Evolutionary conservation across 2,888 invertebrate genomes (phyloP).

Genomic region (Chydorus sphaericus): DNA sequence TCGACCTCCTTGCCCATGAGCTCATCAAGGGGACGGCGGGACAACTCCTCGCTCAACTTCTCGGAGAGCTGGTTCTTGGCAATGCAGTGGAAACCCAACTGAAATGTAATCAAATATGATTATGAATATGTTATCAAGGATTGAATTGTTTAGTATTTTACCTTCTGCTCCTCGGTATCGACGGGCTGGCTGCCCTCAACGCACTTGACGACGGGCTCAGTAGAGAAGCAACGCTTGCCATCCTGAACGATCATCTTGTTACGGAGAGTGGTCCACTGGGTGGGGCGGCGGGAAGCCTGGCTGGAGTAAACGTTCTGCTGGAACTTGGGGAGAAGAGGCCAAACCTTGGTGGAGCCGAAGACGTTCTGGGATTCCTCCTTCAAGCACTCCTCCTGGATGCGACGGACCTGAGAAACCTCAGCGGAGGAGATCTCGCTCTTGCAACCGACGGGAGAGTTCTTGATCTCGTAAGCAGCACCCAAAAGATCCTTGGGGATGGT

Average conservation of each 20-base stretch:
- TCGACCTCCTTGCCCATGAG: slow-evolving; percentile 8
- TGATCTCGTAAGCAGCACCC: slow-evolving; percentile 13
- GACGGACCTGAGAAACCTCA: slow-evolving; percentile 2
- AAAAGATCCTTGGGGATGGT: slow-evolving; percentile 11
- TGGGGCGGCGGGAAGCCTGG: background rate
- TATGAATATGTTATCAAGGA: background rate
- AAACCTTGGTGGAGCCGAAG: background rate
- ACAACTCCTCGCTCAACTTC: slow-evolving; percentile 8
- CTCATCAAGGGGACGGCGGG: slow-evolving; percentile 11
- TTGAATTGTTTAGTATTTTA: background rate
- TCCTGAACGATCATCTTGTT: slow-evolving; percentile 9
- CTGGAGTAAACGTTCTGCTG: background rate
- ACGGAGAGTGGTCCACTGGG: slow-evolving; percentile 5
- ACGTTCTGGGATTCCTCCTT: background rate
- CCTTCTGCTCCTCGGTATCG: slow-evolving; percentile 6
- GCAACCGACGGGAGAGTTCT: slow-evolving; percentile 7
- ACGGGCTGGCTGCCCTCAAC: background rate
- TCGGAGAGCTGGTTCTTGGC: slow-evolving; percentile 9
- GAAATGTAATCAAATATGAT: background rate
- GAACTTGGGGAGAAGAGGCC: background rate
- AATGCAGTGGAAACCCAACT: slow-evolving; percentile 15
- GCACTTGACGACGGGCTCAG: slow-evolving; percentile 9
- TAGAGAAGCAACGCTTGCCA: slow-evolving; percentile 13
- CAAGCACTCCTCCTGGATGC: slow-evolving; percentile 5
- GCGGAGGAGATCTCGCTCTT: slow-evolving; percentile 4